A percentile compares a stretch with the other conserved stretches of the same genome.
Evolutionary conservation across 2,888 invertebrate species (phyloP).

Genomic region (Heliothis peltigera): DNA sequence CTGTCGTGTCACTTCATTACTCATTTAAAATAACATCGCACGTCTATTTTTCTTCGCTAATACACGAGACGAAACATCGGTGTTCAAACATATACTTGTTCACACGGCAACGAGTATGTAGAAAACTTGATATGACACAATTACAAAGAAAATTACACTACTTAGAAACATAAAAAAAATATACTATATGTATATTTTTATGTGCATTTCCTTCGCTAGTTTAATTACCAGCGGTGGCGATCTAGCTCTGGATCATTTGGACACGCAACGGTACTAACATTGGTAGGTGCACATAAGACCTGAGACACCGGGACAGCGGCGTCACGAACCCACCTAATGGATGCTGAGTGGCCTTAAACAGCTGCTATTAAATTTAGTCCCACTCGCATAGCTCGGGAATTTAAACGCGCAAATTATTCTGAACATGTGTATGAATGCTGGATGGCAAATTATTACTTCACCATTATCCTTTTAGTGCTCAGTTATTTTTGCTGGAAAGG

Average conservation of each 20-base stretch:
- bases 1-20: slow-evolving; percentile 29
- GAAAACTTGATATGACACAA: slow-evolving; percentile 47
- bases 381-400: slow-evolving; percentile 47
- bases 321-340: slow-evolving; percentile 62
- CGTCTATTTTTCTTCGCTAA: slow-evolving; percentile 23
- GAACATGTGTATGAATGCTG: slow-evolving; percentile 50
- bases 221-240: slow-evolving; percentile 48
- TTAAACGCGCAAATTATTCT: slow-evolving; percentile 58
- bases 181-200: slow-evolving; percentile 29
- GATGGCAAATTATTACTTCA: slow-evolving; percentile 43
- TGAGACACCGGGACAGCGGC: slow-evolving; percentile 52
- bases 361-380: slow-evolving; percentile 60
- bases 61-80: slow-evolving; percentile 13
- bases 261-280: slow-evolving; percentile 59
- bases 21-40: slow-evolving; percentile 20
- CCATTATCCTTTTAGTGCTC: slow-evolving; percentile 17
- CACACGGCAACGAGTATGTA: slow-evolving; percentile 38
- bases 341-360: slow-evolving; percentile 57
- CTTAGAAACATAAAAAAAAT: slow-evolving; percentile 37
- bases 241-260: slow-evolving; percentile 54
- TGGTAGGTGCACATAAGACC: slow-evolving; percentile 56
- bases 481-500: slow-evolving; percentile 25
- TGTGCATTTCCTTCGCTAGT: slow-evolving; percentile 42
- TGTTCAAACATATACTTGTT: slow-evolving; percentile 23
- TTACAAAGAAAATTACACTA: slow-evolving; percentile 38